Evolutionary conservation across 2,113 vertebrate genomes (phyloP), one percentile per base, ranked within the genome.

Genomic region (Pseudorasbora parva): DNA sequence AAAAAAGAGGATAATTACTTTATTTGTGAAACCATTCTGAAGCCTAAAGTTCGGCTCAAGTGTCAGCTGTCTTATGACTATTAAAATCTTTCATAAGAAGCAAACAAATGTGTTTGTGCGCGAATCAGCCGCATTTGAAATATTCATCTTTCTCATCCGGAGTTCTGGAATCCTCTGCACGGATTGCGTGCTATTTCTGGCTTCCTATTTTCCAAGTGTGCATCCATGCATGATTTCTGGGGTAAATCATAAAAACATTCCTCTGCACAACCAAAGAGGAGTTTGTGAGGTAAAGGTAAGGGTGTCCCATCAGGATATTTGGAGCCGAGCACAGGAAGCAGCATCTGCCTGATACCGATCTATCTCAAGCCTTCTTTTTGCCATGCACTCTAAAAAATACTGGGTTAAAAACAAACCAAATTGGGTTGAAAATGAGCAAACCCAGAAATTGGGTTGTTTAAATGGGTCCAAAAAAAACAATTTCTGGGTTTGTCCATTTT

Each of bases 41-140:
- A 69, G 60, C 56, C 62, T n/a, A 69, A 69, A 81, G 62, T 54
- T 81, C 47, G 11, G 62, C 45, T 54, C 45, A 81, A 80, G 41
- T 30, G 37, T 66, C 15, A 47, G 21, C 41, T n/a, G 19, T 66
- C 27, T 10, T 17, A 51, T 66, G 5, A 54, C 59, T 64, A 49
- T 79, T 59, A 25, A 45, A 43, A 23, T 25, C 75, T 78, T 79
- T 30, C 9, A 78, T 17, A 78, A 78, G 37, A 78, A 17, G 21
- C 2, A 19, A 78, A n/a, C 6, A 2, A 78, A 43, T 9, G 54
- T 43, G 56, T 43, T 56, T 78, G 37, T 56, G 33, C 25, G 54
- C 57, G 21, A 56, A 37, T 57, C 73, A 43, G n/a, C 5, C 7
- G 0, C 37, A 25, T 7, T 78, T 78, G 10, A 59, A 45, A 71